A percentile compares a stretch with the other conserved stretches of the same genome.
Conservation (phyloP, 2,888 invertebrate genomes). For the Punctoribates punctum region DNA sequence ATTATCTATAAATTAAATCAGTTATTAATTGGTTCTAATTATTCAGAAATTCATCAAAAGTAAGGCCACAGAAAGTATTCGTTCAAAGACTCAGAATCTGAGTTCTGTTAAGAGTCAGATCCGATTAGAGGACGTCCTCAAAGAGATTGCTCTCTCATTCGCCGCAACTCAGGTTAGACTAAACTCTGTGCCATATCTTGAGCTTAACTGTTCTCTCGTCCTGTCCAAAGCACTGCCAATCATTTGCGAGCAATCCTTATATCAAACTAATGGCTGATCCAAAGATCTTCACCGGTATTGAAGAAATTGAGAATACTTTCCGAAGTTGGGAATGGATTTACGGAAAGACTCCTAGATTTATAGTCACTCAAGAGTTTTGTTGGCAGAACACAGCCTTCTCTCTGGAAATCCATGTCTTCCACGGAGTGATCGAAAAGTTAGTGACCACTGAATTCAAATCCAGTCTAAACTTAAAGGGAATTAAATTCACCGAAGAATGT, state of each 20-base stretch:
- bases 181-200: no score
- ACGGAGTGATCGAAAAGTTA: slow-evolving; percentile 35
- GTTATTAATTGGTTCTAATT: slow-evolving; percentile 43
- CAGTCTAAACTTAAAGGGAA: not conserved
- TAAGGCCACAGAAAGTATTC: slow-evolving; percentile 78
- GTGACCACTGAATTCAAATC: not conserved
- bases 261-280: slow-evolving; percentile 62
- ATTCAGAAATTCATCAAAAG: slow-evolving; percentile 61
- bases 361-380: not conserved
- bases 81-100: slow-evolving; percentile 77
- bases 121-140: slow-evolving; percentile 29
- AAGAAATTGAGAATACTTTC: slow-evolving; percentile 65
- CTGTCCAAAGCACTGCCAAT: not conserved
- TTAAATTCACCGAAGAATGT: not conserved
- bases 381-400: not conserved
- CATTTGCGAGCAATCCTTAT: not conserved
- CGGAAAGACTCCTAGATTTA: slow-evolving; percentile 69
- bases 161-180: slow-evolving; percentile 52
- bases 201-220: no score
- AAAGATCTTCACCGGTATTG: slow-evolving; percentile 75
- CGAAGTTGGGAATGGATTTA: slow-evolving; percentile 81
- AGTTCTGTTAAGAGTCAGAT: slow-evolving; percentile 63
- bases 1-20: slow-evolving; percentile 38
- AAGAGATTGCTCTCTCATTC: slow-evolving; percentile 19
- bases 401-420: slow-evolving; percentile 7